phyloP scores from a whole-genome alignment of 1,140 invertebrate genomes.

The Philaenus spumarius region DNA sequence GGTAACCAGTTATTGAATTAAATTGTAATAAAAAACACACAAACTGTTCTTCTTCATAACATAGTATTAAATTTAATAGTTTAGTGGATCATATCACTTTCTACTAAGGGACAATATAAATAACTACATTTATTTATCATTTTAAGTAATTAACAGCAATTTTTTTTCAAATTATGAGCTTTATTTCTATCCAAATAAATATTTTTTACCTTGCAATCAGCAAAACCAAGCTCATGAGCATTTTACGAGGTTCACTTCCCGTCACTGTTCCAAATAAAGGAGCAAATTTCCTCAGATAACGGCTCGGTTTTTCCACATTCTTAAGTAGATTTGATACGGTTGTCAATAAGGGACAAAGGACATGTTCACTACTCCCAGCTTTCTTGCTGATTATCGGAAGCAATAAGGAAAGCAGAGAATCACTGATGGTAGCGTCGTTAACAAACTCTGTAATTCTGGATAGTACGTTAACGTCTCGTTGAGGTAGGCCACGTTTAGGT shows the following conservation, averaged over 20 bases:
- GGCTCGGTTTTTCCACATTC: constrained; percentile 54
- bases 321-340: constrained; percentile 67
- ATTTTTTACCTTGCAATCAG: background rate
- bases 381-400: constrained; percentile 67
- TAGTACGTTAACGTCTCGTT: constrained; percentile 67
- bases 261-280: constrained; percentile 56
- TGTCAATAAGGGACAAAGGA: constrained; percentile 53
- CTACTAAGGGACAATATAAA: too few species aligned
- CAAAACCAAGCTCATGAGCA: constrained; percentile 16
- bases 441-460: constrained; percentile 69
- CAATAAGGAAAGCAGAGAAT: constrained; percentile 58
- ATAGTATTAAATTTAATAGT: too few species aligned
- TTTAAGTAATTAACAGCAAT: too few species aligned
- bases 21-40: too few species aligned
- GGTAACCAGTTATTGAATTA: too few species aligned
- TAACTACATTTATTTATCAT: too few species aligned
- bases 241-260: constrained; percentile 51
- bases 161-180: too few species aligned
- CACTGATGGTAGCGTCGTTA: constrained; percentile 51
- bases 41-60: too few species aligned
- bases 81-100: too few species aligned
- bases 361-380: constrained; percentile 49
- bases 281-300: constrained; percentile 57
- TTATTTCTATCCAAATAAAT: too few species aligned
- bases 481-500: background rate